Evolutionary conservation across 2,113 vertebrate species (phyloP).

Genomic region (Macrotis lagotis): DNA sequence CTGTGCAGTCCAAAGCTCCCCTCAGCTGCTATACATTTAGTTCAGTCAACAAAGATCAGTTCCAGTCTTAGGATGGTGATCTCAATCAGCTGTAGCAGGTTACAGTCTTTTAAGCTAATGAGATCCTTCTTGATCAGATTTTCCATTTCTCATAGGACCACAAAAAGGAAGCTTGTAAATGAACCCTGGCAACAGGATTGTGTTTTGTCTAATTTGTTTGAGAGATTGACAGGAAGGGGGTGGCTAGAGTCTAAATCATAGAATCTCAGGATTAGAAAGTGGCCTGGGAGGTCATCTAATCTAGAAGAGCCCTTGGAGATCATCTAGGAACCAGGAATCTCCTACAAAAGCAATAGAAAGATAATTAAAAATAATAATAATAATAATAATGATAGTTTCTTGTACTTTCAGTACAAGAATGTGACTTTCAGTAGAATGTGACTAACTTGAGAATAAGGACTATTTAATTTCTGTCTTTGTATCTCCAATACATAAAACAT

Average conservation of each 20-base stretch:
- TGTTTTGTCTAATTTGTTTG: neutral
- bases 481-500: neutral
- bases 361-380: neutral
- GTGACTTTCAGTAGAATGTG: neutral
- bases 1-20: slow-evolving; percentile 28
- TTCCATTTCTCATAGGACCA: slow-evolving; percentile 70
- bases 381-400: neutral
- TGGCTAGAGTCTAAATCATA: neutral
- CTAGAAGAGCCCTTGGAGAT: no score
- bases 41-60: slow-evolving; percentile 74
- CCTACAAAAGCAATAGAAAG: neutral
- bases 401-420: neutral
- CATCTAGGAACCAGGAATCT: neutral
- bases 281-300: neutral
- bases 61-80: neutral
- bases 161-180: slow-evolving; percentile 4
- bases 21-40: slow-evolving; percentile 63
- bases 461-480: neutral
- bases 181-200: neutral
- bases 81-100: slow-evolving; percentile 76
- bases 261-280: neutral
- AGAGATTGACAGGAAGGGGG: neutral
- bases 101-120: slow-evolving; percentile 70
- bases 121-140: slow-evolving; percentile 72
- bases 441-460: neutral